Conservation (phyloP, 2,888 invertebrate genomes). For the Oxystoma pomonae region DNA sequence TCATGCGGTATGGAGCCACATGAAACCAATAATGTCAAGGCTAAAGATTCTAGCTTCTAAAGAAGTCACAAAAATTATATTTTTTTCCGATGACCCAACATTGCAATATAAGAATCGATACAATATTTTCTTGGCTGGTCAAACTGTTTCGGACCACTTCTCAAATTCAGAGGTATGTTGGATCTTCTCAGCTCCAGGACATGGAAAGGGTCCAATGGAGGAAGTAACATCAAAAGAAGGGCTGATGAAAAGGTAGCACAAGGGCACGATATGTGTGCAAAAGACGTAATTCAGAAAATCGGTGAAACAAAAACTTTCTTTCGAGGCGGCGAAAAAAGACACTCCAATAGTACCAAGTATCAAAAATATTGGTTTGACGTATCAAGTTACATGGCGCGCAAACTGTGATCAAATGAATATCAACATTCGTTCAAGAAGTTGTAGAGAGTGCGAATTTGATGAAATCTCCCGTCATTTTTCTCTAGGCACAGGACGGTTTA, state of each 20-base stretch:
- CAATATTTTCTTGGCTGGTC: background rate
- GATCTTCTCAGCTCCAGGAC: background rate
- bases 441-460: too few relatives aligned
- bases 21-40: background rate
- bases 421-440: too few relatives aligned
- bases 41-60: background rate
- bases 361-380: too few relatives aligned
- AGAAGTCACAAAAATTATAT: background rate
- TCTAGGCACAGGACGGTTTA: too few relatives aligned
- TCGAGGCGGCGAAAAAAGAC: too few relatives aligned
- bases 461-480: too few relatives aligned
- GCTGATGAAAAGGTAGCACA: background rate
- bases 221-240: background rate
- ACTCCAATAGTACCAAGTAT: too few relatives aligned
- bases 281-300: background rate
- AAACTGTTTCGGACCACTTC: background rate
- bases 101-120: background rate
- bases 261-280: background rate
- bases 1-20: background rate
- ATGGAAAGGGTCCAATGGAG: background rate
- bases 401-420: too few relatives aligned
- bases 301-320: background rate
- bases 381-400: too few relatives aligned
- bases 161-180: background rate
- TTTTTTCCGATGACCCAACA: background rate